phyloP scores from a whole-genome alignment of 2,113 vertebrate species.

The Cynocephalus volans region DNA sequence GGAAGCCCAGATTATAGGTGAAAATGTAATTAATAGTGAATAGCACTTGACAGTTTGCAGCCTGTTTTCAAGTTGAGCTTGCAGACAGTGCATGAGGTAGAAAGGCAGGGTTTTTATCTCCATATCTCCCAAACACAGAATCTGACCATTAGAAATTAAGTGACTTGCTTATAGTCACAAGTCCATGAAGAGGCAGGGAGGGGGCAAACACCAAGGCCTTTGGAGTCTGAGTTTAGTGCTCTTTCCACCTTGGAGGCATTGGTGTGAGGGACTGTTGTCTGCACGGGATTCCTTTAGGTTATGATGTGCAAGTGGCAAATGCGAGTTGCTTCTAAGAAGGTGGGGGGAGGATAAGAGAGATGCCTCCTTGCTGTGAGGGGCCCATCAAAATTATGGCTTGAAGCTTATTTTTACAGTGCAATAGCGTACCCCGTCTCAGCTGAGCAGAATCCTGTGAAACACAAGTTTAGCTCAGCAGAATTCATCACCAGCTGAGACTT shows the following conservation, averaged over 20 bases:
- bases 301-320: neutral
- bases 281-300: neutral
- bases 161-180: neutral
- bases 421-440: conserved; percentile 76
- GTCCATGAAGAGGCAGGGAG: neutral
- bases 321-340: neutral
- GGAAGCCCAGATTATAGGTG: neutral
- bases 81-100: neutral
- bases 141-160: neutral
- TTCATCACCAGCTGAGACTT: conserved; percentile 80
- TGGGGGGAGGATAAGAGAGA: conserved; percentile 42
- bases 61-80: neutral
- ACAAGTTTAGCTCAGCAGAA: conserved; percentile 78
- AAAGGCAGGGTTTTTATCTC: neutral
- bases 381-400: conserved; percentile 77
- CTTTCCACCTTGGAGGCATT: rapidly evolving
- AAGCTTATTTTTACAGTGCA: conserved; percentile 79
- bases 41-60: too few species aligned
- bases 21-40: neutral
- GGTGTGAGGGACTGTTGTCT: neutral
- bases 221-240: neutral
- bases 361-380: conserved; percentile 64
- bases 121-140: neutral
- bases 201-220: neutral
- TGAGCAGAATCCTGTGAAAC: conserved; percentile 81